Evolutionary conservation across 2,888 invertebrate species (phyloP).

Genomic region (Thelaira solivaga): DNA sequence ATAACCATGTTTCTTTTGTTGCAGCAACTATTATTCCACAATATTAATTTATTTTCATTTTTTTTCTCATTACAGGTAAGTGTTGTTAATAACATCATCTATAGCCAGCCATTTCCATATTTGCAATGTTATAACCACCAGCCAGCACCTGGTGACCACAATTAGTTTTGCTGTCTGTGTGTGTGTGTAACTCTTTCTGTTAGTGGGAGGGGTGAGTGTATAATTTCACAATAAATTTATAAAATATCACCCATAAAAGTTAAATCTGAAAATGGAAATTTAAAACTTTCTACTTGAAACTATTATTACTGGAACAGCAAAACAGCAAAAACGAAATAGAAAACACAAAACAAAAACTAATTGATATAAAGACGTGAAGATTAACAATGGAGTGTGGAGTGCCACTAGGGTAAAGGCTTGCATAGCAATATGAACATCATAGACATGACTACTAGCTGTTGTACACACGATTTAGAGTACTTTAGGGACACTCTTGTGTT

Average conservation of each 20-base stretch:
- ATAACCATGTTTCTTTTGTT: neutral
- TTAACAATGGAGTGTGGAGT: conserved; percentile 1
- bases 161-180: conserved; percentile 19
- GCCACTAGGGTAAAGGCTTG: conserved; percentile 12
- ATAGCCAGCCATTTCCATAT: conserved; percentile 19
- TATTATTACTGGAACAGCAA: neutral
- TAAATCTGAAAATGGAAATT: conserved; percentile 47
- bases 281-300: conserved; percentile 1
- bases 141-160: conserved; percentile 56
- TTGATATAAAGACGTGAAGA: conserved; percentile 18
- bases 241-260: conserved; percentile 59
- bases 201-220: conserved; percentile 15
- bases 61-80: conserved; percentile 50
- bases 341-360: neutral
- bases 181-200: neutral
- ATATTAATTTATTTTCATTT: conserved; percentile 15
- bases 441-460: no score
- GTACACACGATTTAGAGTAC: neutral
- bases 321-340: neutral
- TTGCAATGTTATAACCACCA: no score
- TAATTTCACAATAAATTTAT: conserved; percentile 57
- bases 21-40: neutral
- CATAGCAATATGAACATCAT: conserved; percentile 13
- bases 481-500: conserved; percentile 20
- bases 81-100: conserved; percentile 45